phyloP scores from a whole-genome alignment of 2,888 invertebrate species.

The Tachina lurida region DNA sequence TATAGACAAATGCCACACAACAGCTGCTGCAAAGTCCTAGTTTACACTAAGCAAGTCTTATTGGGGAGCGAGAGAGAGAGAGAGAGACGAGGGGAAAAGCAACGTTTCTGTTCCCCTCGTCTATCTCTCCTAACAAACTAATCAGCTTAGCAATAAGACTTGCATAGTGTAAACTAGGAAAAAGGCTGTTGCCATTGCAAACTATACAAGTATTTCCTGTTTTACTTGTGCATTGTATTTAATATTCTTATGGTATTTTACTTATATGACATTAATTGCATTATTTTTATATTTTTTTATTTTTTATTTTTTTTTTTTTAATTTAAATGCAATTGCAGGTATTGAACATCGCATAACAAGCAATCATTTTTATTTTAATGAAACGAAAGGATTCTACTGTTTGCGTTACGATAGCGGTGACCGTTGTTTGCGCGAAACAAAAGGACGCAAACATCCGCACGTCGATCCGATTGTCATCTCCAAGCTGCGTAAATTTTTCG shows the following conservation, averaged over 20 bases:
- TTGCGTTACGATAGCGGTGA: conserved; percentile 92
- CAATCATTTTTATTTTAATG: conserved; percentile 97
- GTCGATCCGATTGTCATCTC: conserved; percentile 91
- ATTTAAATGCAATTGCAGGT: conserved; percentile 75
- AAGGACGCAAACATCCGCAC: conserved; percentile 92
- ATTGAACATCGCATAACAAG: conserved; percentile 86
- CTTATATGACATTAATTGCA: conserved; percentile 1
- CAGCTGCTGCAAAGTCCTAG: neutral
- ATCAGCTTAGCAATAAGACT: no score
- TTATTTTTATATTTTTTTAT: neutral
- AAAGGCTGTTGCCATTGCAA: no score
- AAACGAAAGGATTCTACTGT: conserved; percentile 98
- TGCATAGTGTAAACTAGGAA: no score
- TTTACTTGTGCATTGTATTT: neutral
- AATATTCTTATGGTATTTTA: conserved; percentile 2
- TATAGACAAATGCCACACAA: neutral
- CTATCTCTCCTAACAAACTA: no score
- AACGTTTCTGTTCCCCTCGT: no score
- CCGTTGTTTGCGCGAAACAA: conserved; percentile 92
- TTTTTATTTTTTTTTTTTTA: neutral
- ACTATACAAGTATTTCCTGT: no score
- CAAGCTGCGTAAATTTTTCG: conserved; percentile 92
- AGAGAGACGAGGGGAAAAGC: no score
- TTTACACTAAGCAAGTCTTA: no score
- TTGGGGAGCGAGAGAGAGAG: no score